Base-by-base conservation (phyloP, 1,140 invertebrate species). In the Acromyrmex heyeri region DNA sequence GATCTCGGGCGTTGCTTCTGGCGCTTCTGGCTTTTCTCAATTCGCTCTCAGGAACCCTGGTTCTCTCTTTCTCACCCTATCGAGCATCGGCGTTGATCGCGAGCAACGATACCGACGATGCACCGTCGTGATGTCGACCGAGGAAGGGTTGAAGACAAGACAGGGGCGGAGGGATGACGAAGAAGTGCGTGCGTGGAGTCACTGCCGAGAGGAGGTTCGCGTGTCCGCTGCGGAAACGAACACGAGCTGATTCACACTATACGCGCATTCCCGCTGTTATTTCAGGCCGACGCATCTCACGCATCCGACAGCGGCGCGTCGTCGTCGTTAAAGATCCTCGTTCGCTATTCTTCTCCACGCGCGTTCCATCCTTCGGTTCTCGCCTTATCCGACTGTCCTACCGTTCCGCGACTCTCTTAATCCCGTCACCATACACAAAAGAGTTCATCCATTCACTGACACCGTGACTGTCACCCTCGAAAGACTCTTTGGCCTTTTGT, bases 11-110 rank as follows among this genome's bases (percentile, higher is more conserved):
- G 27, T 21, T 38, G 73, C 76, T 53, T 92, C 88, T 87, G 90
- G 81, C 77, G 91, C 67, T 88, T 92, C 91, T 92, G 91, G 90
- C 79, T 92, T 92, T 90, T 88, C 76, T 92, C 91, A 91, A 76
- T 83, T 44, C 62, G 38, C 64, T 82, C 65, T 70, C 77, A 38
- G 64, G 62, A 75, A 64, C 14, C 1, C 27, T n/a, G 30, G n/a
- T 48, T 79, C 12, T 79, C 59, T 64, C 44, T 34, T 30, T 53
- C 34, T 78, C 53, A 59, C 55, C 34, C 67, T 34, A 50, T 2
- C 34, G 73, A 69, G 44, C 76, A 27, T 53, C 38, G 21, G 16
- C 38, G 10, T 3, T 3, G 38, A 44, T 44, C 38, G 24, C n/a
- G 77, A 14, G 30, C n/a, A 57, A n/a, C 14, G 67, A 59, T 16